Base-by-base conservation (phyloP, 2,113 vertebrate species). In the Centropus unirufus region DNA sequence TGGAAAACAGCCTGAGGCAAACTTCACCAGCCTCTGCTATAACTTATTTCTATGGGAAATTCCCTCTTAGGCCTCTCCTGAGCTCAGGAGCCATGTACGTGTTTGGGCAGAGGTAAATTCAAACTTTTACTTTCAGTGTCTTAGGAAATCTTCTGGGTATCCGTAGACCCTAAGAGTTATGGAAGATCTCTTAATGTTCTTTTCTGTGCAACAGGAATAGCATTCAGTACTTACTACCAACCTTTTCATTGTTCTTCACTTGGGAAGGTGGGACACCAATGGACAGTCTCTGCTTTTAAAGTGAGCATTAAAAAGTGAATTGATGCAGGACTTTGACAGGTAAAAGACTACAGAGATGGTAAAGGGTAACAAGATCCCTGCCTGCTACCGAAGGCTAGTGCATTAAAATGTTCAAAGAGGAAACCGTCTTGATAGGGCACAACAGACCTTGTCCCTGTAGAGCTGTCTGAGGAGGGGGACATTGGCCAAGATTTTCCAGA, bases 41-140 rank as follows among this genome's bases (percentile, higher is more conserved):
- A 92, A 63, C 69, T 80, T 68, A 72, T 76, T 95, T 89, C 76
- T 74, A 4, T 77, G 86, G 83, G 90, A 92, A 96, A 89, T 94
- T 89, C 79, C 85, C 81, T 24, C 42, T 61, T 79, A 76, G 83
- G 87, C 90, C 42, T 12, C 67, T 95, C 78, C 90, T 91, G 88
- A 85, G 62, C 85, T 90, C 70, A 85, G 85, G 82, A 80, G 72
- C 63, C 63, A 14, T 11, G 18, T 80, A 12, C 39, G 1, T 81
- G 94, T 92, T 96, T 77, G 72, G 90, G 88, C 90, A 97, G 72
- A 77, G 40, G 46, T 8, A 63, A n/a, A 76, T 59, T 86, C 68
- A 59, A 21, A 39, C 40, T 90, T 83, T 42, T 59, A 34, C 66
- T 90, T 92, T 75, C 26, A 62, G 52, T 22, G 39, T 44, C 32